These are phyloP conservation scores for Corticium candelabrum DNA, from an alignment of 37 sponge, comb jelly and placozoan species.

Conservation along the genomic window DNA sequence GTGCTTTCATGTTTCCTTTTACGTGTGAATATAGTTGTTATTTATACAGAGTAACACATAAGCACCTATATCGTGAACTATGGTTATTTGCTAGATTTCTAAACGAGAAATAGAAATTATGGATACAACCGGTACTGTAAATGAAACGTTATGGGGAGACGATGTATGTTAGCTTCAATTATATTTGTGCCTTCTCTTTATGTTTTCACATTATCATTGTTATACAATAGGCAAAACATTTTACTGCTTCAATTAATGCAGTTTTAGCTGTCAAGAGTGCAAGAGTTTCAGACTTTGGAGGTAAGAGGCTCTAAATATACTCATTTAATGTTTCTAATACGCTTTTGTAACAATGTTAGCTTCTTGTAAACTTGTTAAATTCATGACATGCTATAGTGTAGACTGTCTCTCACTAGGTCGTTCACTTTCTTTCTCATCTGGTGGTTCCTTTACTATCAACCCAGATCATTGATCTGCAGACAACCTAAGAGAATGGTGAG, in stretches of 20 bases:
- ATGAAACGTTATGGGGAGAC: conserved; percentile 68
- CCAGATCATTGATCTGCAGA: too few relatives aligned
- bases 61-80: too few relatives aligned
- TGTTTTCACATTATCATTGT: background rate
- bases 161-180: conserved; percentile 16
- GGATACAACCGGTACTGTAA: conserved; percentile 58
- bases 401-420: background rate
- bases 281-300: conserved; percentile 82
- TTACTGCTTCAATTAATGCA: conserved; percentile 48
- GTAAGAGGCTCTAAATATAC: too few relatives aligned
- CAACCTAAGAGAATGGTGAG: too few relatives aligned
- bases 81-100: conserved; percentile 19
- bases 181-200: background rate
- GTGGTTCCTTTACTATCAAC: background rate
- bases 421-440: background rate
- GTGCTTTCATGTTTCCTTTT: too few relatives aligned
- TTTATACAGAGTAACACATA: too few relatives aligned
- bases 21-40: too few relatives aligned
- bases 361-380: background rate
- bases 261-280: conserved; percentile 75
- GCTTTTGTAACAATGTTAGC: background rate
- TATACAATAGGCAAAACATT: conserved; percentile 46
- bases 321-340: background rate
- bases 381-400: too few relatives aligned
- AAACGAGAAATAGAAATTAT: conserved; percentile 72